Percentiles rank a stretch among this genome's conserved stretches.
phyloP scores from a whole-genome alignment of 2,888 invertebrate genomes.

The Ormyrus rosae region DNA sequence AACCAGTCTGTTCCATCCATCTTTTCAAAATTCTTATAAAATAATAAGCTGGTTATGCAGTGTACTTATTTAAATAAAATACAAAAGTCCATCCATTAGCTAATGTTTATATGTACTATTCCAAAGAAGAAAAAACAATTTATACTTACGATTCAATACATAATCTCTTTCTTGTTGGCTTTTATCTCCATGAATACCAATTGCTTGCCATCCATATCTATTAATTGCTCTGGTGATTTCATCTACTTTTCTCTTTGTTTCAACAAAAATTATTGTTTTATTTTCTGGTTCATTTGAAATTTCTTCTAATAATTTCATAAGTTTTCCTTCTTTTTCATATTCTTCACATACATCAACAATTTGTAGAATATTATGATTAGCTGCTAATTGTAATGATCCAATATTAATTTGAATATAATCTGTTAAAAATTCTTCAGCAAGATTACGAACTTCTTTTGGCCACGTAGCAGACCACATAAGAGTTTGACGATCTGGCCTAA shows the following conservation, averaged over 20 bases:
- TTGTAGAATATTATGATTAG: constrained; percentile 85
- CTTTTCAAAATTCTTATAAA: too few relatives aligned
- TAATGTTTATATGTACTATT: too few relatives aligned
- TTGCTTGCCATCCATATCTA: constrained; percentile 78
- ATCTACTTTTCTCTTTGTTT: constrained; percentile 83
- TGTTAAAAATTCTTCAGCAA: constrained; percentile 82
- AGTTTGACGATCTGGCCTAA: too few relatives aligned
- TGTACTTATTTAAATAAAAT: too few relatives aligned
- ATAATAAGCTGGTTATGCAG: too few relatives aligned
- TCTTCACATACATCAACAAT: constrained; percentile 82
- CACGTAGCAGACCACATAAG: too few relatives aligned
- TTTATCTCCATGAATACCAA: constrained; percentile 82
- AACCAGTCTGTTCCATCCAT: too few relatives aligned
- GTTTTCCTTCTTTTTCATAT: constrained; percentile 80
- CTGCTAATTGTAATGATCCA: constrained; percentile 81
- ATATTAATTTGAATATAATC: constrained; percentile 83
- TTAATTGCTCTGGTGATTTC: constrained; percentile 80
- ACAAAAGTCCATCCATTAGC: too few relatives aligned
- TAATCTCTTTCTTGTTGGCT: constrained; percentile 82
- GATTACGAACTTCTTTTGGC: too few relatives aligned
- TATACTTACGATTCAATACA: constrained; percentile 77
- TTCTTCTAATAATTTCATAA: constrained; percentile 79
- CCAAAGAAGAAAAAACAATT: too few relatives aligned
- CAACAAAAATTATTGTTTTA: constrained; percentile 83
- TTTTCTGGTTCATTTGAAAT: constrained; percentile 80